These are phyloP conservation scores for human (Homo sapiens) DNA, from an alignment of 2,113 vertebrate genomes.

Conservation along the genomic window DNA sequence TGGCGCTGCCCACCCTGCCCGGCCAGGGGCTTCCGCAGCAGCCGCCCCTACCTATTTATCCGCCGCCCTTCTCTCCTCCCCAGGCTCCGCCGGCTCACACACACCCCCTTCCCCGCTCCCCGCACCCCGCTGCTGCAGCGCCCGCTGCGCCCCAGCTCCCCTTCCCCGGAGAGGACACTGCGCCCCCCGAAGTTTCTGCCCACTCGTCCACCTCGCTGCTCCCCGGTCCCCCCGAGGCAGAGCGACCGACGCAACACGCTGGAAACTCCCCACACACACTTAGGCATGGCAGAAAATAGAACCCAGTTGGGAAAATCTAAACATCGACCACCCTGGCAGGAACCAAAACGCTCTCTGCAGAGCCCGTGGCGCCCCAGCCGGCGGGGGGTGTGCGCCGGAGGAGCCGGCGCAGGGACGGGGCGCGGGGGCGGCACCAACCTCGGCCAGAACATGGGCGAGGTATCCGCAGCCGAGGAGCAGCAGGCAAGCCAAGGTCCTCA, in stretches of 20 bases:
- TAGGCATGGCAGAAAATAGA: conserved; percentile 62
- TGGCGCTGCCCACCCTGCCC: conserved; percentile 30
- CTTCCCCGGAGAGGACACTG: background rate
- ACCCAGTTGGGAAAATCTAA: background rate
- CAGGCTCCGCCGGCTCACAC: background rate
- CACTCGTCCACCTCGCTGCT: conserved; percentile 34
- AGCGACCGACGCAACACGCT: conserved; percentile 70
- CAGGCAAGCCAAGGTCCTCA: conserved; percentile 92
- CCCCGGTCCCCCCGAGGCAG: conserved; percentile 15
- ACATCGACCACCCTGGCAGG: conserved; percentile 6
- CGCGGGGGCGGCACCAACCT: conserved; percentile 88
- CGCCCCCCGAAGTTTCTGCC: conserved; percentile 71
- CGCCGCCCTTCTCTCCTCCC: background rate
- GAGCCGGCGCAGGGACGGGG: background rate
- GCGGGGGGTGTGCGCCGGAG: conserved; percentile 10
- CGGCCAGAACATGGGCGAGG: conserved; percentile 90
- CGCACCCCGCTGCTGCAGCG: conserved; percentile 40
- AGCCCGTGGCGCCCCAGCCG: background rate
- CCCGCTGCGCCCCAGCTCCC: background rate
- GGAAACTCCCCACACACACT: conserved; percentile 76
- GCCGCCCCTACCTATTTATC: conserved; percentile 22
- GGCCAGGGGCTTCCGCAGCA: background rate
- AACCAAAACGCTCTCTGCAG: conserved; percentile 36
- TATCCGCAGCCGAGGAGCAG: conserved; percentile 93
- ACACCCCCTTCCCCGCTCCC: conserved; percentile 54